Conservation (phyloP, 2,113 vertebrate genomes). For the Ochotona curzoniae region DNA sequence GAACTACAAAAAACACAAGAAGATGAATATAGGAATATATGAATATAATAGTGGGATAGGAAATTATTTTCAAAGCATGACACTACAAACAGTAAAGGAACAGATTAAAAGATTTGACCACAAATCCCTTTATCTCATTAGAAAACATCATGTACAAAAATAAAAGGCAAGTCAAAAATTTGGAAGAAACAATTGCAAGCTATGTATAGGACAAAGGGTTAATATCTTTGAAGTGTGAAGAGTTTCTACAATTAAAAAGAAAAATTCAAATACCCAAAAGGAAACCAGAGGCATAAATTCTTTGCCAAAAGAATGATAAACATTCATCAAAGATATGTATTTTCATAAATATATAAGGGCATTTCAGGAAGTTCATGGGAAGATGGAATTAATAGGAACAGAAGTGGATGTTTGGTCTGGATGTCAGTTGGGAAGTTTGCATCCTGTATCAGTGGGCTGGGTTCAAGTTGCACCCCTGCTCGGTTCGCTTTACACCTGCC, state of each 20-base stretch:
- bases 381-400: no score
- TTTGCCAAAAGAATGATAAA: background rate
- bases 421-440: background rate
- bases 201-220: conserved; percentile 28
- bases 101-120: conserved; percentile 28
- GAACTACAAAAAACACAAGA: background rate
- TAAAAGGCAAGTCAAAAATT: conserved; percentile 45
- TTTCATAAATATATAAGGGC: background rate
- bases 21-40: background rate
- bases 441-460: no score
- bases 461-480: no score
- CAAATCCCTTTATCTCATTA: conserved; percentile 55
- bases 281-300: background rate
- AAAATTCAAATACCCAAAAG: background rate
- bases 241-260: background rate
- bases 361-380: no score
- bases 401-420: background rate
- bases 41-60: background rate
- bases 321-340: background rate
- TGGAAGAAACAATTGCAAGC: conserved; percentile 30
- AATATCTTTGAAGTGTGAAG: conserved; percentile 5
- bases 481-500: no score
- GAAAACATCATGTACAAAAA: conserved; percentile 48
- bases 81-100: conserved; percentile 27
- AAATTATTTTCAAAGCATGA: conserved; percentile 64